Base-by-base conservation (phyloP, 2,113 vertebrate genomes). In the Casuarius casuarius region DNA sequence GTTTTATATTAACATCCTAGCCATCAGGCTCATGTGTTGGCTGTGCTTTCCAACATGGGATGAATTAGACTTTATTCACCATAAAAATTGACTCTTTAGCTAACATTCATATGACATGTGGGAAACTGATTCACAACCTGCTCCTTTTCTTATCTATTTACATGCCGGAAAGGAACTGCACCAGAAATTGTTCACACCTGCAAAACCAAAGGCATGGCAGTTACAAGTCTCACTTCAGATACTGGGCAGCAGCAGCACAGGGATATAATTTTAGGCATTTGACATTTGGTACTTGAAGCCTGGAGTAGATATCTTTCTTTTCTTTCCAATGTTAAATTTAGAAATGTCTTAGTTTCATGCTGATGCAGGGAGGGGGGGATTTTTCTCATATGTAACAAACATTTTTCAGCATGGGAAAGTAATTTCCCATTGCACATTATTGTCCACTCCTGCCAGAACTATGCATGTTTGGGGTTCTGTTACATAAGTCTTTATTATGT, bases 291-390 rank as follows among this genome's bases (percentile, higher is more conserved):
- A 6, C 10, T 71, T 79, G 75, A 52, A 92, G 22, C 7, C 33
- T 42, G 67, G 46, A 58, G 51, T 22, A 82, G 51, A 17, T 42
- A 3, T 58, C 66, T 42, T 58, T 15, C 33, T 63, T 31, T 31
- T 58, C 56, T 58, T 58, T 58, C 56, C 29, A 31, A 1, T 31
- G 33, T 18, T 31, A 51, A 26, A 31, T 84, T 38, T 80, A 28
- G 6, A 85, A 63, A 5, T n/a, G 20, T 49, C 9, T 70, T 56
- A 2, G 31, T 58, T 75, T 52, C 13, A 18, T 16, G 21, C 11
- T 59, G 56, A 46, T 26, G 18, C 5, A 52, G 14, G 83, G 8
- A 8, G 4, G 3, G 3, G 1, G 2, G 19, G 38, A 2, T 7
- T n/a, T 38, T 77, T 71, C 75, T 40, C 2, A 20, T n/a, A 28